phyloP scores from a whole-genome alignment of 2,888 invertebrate species.

The Cerastoderma edule region DNA sequence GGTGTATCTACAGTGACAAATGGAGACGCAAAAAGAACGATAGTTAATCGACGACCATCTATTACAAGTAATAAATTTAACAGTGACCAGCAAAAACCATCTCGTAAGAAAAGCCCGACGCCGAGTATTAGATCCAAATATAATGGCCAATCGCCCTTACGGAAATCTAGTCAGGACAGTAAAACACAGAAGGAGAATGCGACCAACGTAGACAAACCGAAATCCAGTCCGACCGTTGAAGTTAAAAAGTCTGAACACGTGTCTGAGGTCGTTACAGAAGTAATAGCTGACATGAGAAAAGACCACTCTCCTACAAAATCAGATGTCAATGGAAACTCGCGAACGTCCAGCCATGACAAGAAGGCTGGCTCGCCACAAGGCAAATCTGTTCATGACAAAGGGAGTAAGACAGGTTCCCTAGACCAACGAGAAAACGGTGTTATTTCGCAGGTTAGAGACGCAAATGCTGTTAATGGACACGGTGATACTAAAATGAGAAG shows the following conservation, averaged over 20 bases:
- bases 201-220: background rate
- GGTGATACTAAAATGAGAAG: constrained; percentile 42
- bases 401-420: background rate
- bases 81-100: background rate
- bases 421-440: background rate
- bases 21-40: background rate
- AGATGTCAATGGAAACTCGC: background rate
- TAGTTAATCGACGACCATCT: background rate
- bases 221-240: background rate
- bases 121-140: background rate
- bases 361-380: background rate
- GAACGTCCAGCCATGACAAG: background rate
- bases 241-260: constrained; percentile 16
- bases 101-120: constrained; percentile 5
- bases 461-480: constrained; percentile 27
- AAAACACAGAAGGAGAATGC: background rate
- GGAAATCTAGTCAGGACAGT: background rate
- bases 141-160: background rate
- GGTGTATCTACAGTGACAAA: constrained; percentile 2
- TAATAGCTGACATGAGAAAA: background rate
- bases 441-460: background rate
- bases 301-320: constrained; percentile 2
- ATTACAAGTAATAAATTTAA: background rate
- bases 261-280: constrained; percentile 24
- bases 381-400: background rate